Evolutionary conservation across 2,113 vertebrate genomes (phyloP).

Genomic region (Thalassarche chlororhynchos): DNA sequence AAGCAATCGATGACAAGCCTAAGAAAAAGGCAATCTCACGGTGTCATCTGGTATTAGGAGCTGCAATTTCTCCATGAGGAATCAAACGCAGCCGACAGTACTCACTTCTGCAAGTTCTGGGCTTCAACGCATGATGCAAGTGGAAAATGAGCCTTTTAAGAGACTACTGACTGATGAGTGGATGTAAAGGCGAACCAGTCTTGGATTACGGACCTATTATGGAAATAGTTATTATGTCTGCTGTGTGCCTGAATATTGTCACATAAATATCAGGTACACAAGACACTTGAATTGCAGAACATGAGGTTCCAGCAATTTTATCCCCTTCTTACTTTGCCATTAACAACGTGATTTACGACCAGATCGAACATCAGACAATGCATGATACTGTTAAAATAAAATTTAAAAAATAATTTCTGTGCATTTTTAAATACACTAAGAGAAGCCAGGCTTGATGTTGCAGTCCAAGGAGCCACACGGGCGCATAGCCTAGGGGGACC

Average conservation of each 20-base stretch:
- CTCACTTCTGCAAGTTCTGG: not conserved
- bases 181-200: not conserved
- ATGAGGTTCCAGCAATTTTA: not conserved
- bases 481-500: not conserved
- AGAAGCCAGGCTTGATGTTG: not conserved
- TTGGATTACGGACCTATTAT: accelerated
- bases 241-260: not conserved
- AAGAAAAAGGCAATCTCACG: not conserved
- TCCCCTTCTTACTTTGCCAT: not conserved
- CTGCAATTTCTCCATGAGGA: not conserved
- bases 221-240: not conserved
- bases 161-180: not conserved
- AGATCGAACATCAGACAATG: accelerated
- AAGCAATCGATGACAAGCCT: not conserved
- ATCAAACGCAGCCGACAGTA: accelerated
- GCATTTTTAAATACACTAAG: not conserved
- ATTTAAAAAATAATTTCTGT: accelerated
- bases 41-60: accelerated
- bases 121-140: accelerated
- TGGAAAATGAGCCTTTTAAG: not conserved
- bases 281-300: not conserved
- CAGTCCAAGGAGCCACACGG: not conserved
- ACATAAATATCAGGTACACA: accelerated
- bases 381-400: accelerated
- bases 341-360: not conserved